phyloP scores from a whole-genome alignment of 2,888 invertebrate species.

The Corythucha ciliata region DNA sequence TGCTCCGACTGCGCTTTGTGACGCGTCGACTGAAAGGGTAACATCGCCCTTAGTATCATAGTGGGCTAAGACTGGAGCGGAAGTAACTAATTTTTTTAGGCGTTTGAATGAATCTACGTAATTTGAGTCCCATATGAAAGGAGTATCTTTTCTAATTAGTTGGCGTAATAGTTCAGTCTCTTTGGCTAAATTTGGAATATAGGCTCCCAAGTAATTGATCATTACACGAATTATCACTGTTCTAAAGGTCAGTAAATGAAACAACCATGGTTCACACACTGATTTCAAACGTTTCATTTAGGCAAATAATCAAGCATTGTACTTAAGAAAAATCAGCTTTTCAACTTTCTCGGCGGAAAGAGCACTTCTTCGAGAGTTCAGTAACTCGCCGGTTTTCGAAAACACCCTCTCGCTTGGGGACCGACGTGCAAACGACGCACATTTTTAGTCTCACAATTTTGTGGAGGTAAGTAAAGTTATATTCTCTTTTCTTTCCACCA shows the following conservation, averaged over 20 bases:
- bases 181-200: no score
- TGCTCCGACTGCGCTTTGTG: conserved; percentile 37
- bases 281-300: no score
- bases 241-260: no score
- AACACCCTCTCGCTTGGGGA: conserved; percentile 36
- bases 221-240: no score
- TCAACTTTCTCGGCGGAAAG: no score
- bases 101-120: conserved; percentile 24
- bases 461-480: conserved; percentile 31
- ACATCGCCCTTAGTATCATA: conserved; percentile 35
- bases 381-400: conserved; percentile 34
- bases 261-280: no score
- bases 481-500: conserved; percentile 34
- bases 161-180: no score
- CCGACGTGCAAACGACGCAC: conserved; percentile 35
- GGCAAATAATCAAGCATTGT: no score
- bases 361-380: conserved; percentile 33
- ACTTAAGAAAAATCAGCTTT: no score
- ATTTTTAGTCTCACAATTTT: conserved; percentile 31
- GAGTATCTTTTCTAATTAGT: conserved; percentile 29
- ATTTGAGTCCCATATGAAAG: conserved; percentile 27
- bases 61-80: conserved; percentile 31
- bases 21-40: conserved; percentile 32
- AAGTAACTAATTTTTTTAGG: conserved; percentile 25
- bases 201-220: no score